These are phyloP conservation scores for Meloe dianella DNA, from an alignment of 2,888 invertebrate species.

Conservation along the genomic window DNA sequence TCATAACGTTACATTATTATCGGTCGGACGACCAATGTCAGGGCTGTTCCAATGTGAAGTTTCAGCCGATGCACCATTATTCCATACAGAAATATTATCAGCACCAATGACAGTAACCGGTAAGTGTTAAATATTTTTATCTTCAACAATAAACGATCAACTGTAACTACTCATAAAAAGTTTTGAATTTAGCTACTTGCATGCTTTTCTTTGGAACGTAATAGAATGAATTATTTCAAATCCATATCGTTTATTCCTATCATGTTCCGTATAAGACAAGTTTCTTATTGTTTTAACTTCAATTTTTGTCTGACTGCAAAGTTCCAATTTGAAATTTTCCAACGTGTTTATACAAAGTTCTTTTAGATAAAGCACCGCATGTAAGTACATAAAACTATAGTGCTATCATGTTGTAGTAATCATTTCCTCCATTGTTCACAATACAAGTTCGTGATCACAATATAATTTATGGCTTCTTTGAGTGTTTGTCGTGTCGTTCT, in stretches of 20 bases:
- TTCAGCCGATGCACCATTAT: conserved; percentile 73
- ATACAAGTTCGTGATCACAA: background rate
- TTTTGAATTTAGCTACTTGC: too few relatives aligned
- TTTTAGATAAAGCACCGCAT: background rate
- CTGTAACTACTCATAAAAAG: too few relatives aligned
- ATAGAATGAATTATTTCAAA: too few relatives aligned
- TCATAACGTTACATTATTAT: conserved; percentile 71
- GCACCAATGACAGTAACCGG: conserved; percentile 73
- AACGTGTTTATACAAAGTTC: background rate
- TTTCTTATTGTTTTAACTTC: background rate
- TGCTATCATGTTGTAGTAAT: background rate
- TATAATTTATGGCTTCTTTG: background rate
- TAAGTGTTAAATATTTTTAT: conserved; percentile 54
- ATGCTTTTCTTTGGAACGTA: too few relatives aligned
- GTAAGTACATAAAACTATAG: background rate
- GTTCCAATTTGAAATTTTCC: conserved; percentile 8
- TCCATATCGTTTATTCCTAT: too few relatives aligned
- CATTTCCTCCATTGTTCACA: background rate
- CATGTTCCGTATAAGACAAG: background rate
- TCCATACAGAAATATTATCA: conserved; percentile 70
- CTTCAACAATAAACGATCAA: too few relatives aligned
- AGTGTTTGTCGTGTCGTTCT: background rate
- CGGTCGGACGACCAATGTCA: conserved; percentile 70
- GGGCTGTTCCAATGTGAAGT: conserved; percentile 78
- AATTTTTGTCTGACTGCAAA: background rate